A percentile compares a stretch with the other conserved stretches of the same genome.
These are phyloP conservation scores for Paracanthobrama guichenoti DNA, from an alignment of 2,113 vertebrate genomes.

Conservation along the genomic window DNA sequence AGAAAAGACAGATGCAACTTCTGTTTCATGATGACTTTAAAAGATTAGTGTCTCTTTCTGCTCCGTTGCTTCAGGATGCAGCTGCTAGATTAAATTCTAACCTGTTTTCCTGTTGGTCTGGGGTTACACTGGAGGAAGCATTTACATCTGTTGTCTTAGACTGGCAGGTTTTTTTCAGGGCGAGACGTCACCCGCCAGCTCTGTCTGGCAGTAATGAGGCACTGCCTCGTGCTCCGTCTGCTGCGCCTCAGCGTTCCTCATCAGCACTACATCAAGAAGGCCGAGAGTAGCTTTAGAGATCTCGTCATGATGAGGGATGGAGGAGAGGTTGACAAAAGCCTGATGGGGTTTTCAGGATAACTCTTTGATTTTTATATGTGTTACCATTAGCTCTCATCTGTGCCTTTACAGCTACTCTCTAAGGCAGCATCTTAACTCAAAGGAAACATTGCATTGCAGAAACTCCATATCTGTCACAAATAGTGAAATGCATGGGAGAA, in stretches of 20 bases:
- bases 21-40: background rate
- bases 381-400: background rate
- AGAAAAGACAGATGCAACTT: too few relatives aligned
- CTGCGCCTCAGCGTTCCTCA: background rate
- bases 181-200: conserved; percentile 19
- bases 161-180: conserved; percentile 24
- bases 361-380: background rate
- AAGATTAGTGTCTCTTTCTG: background rate
- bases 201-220: conserved; percentile 11
- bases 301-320: background rate
- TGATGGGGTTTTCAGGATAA: background rate
- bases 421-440: background rate
- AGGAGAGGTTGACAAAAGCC: background rate
- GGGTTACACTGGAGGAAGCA: background rate
- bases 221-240: conserved; percentile 25
- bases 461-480: background rate
- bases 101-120: background rate
- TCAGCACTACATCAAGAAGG: background rate
- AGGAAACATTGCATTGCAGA: background rate
- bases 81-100: background rate
- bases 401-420: background rate
- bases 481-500: background rate
- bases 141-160: background rate
- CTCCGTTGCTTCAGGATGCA: background rate
- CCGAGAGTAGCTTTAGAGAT: background rate